phyloP scores from a whole-genome alignment of 2,797 vertebrate species.

The Syngnathus rostellatus region DNA sequence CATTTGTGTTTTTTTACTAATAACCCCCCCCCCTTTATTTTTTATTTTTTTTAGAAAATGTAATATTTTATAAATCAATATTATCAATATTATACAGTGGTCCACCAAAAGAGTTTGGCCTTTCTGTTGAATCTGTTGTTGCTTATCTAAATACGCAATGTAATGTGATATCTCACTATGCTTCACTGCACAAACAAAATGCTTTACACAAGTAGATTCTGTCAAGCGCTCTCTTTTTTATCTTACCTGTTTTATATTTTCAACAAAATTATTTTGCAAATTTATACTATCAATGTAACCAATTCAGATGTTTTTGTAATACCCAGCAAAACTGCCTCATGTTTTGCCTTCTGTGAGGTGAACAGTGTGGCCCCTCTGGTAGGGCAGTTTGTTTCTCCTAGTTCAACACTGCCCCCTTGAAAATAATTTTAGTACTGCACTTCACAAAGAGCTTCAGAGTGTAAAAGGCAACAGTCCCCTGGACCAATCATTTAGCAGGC shows the following conservation, averaged over 20 bases:
- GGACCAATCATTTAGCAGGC: conserved; percentile 25
- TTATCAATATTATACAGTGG: neutral
- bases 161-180: neutral
- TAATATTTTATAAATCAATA: neutral
- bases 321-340: neutral
- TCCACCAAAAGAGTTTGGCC: neutral
- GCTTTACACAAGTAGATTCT: neutral
- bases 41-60: neutral
- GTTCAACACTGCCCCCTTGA: conserved; percentile 76
- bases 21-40: too few species aligned
- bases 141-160: neutral
- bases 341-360: conserved; percentile 11
- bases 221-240: too few species aligned
- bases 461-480: conserved; percentile 40
- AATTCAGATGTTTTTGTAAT: neutral
- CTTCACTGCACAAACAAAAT: neutral
- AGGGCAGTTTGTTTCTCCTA: conserved; percentile 36
- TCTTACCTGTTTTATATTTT: neutral
- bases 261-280: neutral
- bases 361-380: conserved; percentile 22
- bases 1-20: neutral
- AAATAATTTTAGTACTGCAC: conserved; percentile 41
- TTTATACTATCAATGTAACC: neutral
- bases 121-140: neutral
- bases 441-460: neutral